Conservation (phyloP, 1,140 invertebrate species). For the Drosophila hydei region DNA sequence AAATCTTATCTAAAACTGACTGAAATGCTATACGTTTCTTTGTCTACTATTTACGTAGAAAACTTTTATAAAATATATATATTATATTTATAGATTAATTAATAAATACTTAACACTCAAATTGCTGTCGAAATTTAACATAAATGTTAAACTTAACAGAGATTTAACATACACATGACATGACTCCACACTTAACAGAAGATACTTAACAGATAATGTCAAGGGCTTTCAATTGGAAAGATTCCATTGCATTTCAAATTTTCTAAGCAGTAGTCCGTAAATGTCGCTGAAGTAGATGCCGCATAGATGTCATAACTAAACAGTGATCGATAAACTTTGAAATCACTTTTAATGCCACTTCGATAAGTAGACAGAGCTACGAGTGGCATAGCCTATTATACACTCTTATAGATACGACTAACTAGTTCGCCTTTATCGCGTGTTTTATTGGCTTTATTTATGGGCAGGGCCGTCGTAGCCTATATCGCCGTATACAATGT, state of each 20-base stretch:
- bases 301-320: slow-evolving; percentile 13
- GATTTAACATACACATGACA: neutral
- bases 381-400: neutral
- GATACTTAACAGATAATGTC: too few relatives aligned
- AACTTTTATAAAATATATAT: too few relatives aligned
- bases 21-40: too few relatives aligned
- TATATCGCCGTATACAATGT: slow-evolving; percentile 30
- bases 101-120: too few relatives aligned
- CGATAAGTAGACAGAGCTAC: neutral
- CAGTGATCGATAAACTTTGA: slow-evolving; percentile 1
- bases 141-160: neutral
- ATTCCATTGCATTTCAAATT: neutral
- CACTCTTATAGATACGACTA: slow-evolving; percentile 8
- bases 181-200: neutral
- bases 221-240: too few relatives aligned
- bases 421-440: slow-evolving; percentile 52
- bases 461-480: slow-evolving; percentile 11
- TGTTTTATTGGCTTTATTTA: slow-evolving; percentile 28
- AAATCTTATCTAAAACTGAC: too few relatives aligned
- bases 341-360: slow-evolving; percentile 6
- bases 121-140: too few relatives aligned
- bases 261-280: neutral
- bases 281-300: neutral
- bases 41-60: too few relatives aligned
- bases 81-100: too few relatives aligned